phyloP scores from a whole-genome alignment of 2,113 vertebrate genomes.

The Siniperca chuatsi region DNA sequence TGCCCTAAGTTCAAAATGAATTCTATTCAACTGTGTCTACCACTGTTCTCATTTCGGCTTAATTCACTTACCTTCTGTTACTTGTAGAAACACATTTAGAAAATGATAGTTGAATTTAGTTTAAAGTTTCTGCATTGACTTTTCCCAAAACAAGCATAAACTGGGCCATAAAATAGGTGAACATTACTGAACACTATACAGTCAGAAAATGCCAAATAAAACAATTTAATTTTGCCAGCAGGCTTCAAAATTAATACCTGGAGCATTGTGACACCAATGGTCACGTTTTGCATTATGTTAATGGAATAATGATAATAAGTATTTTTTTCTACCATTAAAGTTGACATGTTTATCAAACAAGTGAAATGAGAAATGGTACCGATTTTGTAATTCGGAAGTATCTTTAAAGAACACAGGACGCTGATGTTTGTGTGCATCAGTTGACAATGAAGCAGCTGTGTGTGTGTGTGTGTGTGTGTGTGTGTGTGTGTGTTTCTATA shows the following conservation, averaged over 20 bases:
- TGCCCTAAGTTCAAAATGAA: neutral
- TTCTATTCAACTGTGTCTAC: neutral
- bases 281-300: neutral
- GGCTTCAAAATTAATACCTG: neutral
- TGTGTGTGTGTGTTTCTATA: neutral
- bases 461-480: neutral
- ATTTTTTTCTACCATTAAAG: neutral
- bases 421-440: conserved; percentile 17
- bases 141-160: neutral
- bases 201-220: neutral
- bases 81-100: neutral
- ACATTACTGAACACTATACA: neutral
- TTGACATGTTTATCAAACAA: neutral
- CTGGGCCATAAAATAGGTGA: neutral
- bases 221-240: neutral
- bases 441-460: conserved; percentile 29
- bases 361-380: neutral
- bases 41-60: conserved; percentile 2
- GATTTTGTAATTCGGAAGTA: conserved; percentile 10
- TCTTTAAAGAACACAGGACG: conserved; percentile 7
- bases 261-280: neutral
- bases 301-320: neutral
- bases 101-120: neutral
- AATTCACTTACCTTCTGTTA: neutral
- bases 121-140: neutral